Evolutionary conservation across 2,113 vertebrate species (phyloP).

Genomic region (Poecile atricapillus): DNA sequence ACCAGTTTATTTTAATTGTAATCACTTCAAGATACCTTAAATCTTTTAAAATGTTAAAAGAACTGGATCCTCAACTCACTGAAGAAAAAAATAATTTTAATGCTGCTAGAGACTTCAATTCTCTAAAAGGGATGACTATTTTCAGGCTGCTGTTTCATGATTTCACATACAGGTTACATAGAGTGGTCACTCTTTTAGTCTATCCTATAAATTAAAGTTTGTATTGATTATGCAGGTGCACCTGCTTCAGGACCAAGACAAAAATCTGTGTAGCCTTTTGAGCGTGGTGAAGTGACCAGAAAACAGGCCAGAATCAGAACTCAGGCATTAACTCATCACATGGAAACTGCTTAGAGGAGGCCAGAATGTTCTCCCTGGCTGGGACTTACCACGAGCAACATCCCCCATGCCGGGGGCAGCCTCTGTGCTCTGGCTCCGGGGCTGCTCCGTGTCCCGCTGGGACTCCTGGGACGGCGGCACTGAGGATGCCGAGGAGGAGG

Average conservation of each 20-base stretch:
- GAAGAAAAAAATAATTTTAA: background rate
- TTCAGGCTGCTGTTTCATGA: background rate
- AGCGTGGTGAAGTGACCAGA: background rate
- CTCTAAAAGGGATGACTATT: background rate
- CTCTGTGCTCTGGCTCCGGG: conserved; percentile 24
- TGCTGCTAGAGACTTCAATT: background rate
- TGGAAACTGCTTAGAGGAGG: rapidly evolving
- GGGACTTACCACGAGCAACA: conserved; percentile 64
- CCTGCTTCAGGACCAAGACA: background rate
- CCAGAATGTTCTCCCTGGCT: background rate
- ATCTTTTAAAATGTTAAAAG: background rate
- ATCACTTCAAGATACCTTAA: background rate
- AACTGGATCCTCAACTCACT: background rate
- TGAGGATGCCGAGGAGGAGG: conserved; percentile 50
- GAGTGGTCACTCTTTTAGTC: background rate
- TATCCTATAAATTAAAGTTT: background rate
- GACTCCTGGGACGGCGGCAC: conserved; percentile 34
- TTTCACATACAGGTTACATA: background rate
- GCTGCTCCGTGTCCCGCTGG: conserved; percentile 64
- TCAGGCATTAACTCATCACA: rapidly evolving
- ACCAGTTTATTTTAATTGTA: background rate
- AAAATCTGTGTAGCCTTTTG: background rate
- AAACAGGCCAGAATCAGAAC: background rate
- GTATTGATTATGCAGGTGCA: background rate
- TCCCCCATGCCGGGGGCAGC: conserved; percentile 38